Base-by-base conservation (phyloP, 2,888 invertebrate genomes). In the Lutraria lutraria region DNA sequence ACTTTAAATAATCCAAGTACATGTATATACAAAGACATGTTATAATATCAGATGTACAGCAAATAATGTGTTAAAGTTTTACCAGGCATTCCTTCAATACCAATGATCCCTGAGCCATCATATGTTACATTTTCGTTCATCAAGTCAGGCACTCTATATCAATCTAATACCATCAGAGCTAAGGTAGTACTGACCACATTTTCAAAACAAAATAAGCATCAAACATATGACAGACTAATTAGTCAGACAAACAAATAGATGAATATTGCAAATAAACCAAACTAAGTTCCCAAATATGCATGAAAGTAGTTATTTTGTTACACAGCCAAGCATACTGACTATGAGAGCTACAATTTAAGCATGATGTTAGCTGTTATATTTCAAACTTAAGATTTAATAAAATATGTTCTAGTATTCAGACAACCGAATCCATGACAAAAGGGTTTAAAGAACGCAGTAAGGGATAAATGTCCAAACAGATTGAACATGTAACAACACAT, bases 41-140 rank as follows among this genome's bases (percentile, higher is more conserved):
- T 60, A 43, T 43, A 43, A 43, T 43, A 43, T 43, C 2, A 12
- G 2, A 16, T 19, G 56, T 8, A 56, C 13, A 56, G n/a, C 25
- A 29, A 25, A 72, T 13, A 15, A 29, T 31, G 3, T n/a, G n/a
- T 25, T 29, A 72, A 12, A 72, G 72, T 72, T 29, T 72, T 16
- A 29, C 25, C 29, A 76, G 76, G 6, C n/a, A 31, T 76, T 76
- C 76, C 29, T 13, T 25, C 25, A 68, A 76, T 19, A 76, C 34
- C 16, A 12, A 76, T 25, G 29, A 76, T 76, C 76, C 76, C 76
- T 76, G 76, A 76, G 76, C 76, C 76, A 76, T 76, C 76, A 31
- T 76, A 76, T 76, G 76, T 76, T 34, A 76, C 19, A 76, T 31
- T 76, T 76, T 76, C 34, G 76, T 76, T 76, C 34, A 76, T 25